phyloP scores from a whole-genome alignment of 2,888 invertebrate species.

The Trissoscelio sp. region DNA sequence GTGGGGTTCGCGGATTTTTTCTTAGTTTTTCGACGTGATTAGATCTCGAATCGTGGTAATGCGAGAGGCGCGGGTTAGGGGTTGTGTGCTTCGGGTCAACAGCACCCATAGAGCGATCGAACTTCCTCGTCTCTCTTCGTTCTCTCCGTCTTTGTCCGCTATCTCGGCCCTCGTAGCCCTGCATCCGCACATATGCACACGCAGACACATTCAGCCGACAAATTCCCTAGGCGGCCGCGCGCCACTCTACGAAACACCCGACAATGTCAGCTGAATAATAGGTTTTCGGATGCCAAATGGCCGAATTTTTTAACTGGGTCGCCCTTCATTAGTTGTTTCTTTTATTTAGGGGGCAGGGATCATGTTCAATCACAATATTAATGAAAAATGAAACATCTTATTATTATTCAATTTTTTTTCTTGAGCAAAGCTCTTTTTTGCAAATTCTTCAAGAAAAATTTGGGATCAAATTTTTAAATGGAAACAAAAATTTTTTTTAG shows the following conservation, averaged over 20 bases:
- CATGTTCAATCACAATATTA: no score
- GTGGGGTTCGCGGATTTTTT: no score
- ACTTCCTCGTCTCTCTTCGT: constrained; percentile 37
- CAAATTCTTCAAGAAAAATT: no score
- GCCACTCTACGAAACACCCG: neutral
- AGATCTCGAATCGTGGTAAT: constrained; percentile 12
- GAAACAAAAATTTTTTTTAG: no score
- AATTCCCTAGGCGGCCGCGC: constrained; percentile 62
- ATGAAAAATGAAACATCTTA: no score
- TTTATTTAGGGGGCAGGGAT: no score
- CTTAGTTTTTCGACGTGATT: no score
- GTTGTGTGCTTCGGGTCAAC: constrained; percentile 18
- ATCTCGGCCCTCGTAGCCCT: constrained; percentile 13
- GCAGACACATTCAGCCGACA: constrained; percentile 17
- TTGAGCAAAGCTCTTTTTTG: no score
- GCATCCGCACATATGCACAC: constrained; percentile 7
- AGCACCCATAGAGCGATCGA: constrained; percentile 47
- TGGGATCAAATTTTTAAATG: no score
- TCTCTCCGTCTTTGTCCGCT: constrained; percentile 16
- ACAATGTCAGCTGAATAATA: constrained; percentile 26
- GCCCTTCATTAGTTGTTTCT: no score
- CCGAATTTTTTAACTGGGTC: constrained; percentile 14
- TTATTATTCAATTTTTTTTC: no score
- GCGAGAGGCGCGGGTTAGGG: constrained; percentile 3
- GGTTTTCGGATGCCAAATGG: constrained; percentile 9